phyloP scores from a whole-genome alignment of 2,113 vertebrate species.

The Eolophus roseicapilla region DNA sequence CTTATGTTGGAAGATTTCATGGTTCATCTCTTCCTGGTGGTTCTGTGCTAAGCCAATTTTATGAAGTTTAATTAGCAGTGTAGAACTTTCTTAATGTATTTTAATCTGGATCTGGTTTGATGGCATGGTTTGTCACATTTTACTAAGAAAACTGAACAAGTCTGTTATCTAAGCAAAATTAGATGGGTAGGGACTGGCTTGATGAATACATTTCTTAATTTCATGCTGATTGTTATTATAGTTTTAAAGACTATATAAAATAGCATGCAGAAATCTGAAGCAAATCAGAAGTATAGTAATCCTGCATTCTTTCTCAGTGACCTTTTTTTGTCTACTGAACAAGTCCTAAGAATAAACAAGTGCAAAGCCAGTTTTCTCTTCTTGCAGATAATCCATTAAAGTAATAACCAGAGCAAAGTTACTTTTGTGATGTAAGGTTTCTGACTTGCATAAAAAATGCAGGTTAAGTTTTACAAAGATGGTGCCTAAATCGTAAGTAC shows the following conservation, averaged over 20 bases:
- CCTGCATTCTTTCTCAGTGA: background rate
- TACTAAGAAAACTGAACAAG: background rate
- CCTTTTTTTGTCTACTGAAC: background rate
- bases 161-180: background rate
- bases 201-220: background rate
- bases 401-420: background rate
- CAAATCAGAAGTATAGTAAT: background rate
- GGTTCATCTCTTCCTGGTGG: background rate
- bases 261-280: background rate
- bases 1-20: background rate
- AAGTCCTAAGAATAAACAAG: background rate
- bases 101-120: background rate
- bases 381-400: background rate
- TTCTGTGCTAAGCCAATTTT: background rate
- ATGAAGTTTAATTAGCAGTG: background rate
- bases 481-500: background rate
- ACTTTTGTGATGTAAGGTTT: background rate
- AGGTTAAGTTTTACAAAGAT: background rate
- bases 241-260: background rate
- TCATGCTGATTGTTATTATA: background rate
- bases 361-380: background rate
- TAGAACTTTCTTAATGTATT: background rate
- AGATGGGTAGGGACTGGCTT: background rate
- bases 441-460: background rate
- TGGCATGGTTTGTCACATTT: background rate